Evolutionary conservation across 2,797 vertebrate genomes (phyloP).

Genomic region (Orientallactaga sibirica): DNA sequence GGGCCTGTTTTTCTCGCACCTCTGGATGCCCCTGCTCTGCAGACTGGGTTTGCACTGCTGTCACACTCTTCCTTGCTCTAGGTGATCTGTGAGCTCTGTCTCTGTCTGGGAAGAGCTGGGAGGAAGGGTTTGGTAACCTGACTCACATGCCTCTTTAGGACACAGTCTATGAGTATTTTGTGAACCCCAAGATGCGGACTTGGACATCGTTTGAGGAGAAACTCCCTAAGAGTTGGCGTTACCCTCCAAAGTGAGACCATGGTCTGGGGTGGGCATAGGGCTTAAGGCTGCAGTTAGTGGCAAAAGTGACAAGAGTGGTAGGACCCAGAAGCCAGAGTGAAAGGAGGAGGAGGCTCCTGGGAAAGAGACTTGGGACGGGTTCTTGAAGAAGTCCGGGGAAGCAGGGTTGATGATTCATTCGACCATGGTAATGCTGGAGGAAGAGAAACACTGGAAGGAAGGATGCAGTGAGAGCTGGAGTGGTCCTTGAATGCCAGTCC

Average conservation of each 20-base stretch:
- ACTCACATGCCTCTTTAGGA: slow-evolving; percentile 86
- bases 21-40: background rate
- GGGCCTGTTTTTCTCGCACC: background rate
- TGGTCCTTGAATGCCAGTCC: background rate
- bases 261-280: background rate
- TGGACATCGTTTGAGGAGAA: slow-evolving; percentile 94
- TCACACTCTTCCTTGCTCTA: background rate
- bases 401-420: background rate
- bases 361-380: background rate
- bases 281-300: background rate
- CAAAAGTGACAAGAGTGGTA: background rate
- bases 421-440: background rate
- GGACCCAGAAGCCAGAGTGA: background rate
- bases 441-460: background rate
- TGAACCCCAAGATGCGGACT: slow-evolving; percentile 91
- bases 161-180: slow-evolving; percentile 94
- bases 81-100: background rate
- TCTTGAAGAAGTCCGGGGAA: background rate
- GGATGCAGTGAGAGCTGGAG: background rate
- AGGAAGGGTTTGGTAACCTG: background rate
- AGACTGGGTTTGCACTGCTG: background rate
- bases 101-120: background rate
- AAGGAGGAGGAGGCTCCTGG: background rate
- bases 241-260: slow-evolving; percentile 89
- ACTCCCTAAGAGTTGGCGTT: slow-evolving; percentile 93